phyloP scores from a whole-genome alignment of 2,797 vertebrate species.

The Propithecus perrieri region DNA sequence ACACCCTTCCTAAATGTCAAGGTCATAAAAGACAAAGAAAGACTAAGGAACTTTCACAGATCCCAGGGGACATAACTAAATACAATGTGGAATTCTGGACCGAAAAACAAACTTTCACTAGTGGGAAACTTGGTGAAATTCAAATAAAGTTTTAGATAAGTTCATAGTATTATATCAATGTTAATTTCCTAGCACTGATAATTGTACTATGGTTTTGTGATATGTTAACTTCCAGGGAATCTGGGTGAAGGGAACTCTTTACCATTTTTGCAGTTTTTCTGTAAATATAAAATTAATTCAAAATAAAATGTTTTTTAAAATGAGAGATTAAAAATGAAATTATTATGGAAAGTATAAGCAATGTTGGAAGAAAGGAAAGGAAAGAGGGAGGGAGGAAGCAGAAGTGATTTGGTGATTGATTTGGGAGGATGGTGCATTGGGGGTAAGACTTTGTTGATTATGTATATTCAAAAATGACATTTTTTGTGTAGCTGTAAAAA shows the following conservation, averaged over 20 bases:
- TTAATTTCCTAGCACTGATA: background rate
- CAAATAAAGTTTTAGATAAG: background rate
- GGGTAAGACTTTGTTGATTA: slow-evolving; percentile 28
- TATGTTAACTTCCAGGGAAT: background rate
- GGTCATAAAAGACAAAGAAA: background rate
- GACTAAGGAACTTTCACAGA: background rate
- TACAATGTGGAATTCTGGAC: background rate
- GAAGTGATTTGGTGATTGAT: background rate
- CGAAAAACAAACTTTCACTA: background rate
- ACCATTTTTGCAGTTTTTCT: background rate
- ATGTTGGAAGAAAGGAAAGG: background rate
- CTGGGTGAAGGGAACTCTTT: background rate
- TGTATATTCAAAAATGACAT: background rate
- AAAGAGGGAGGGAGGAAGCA: background rate
- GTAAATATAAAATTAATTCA: background rate
- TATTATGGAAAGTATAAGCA: slow-evolving; percentile 17
- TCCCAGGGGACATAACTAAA: background rate
- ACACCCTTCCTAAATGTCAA: background rate
- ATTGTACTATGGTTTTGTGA: background rate
- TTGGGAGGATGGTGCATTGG: background rate
- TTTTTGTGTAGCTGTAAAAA: slow-evolving; percentile 6
- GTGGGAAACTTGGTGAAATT: background rate
- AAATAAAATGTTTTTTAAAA: background rate
- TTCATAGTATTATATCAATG: background rate
- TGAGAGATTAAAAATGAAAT: background rate